Evolutionary conservation across 2,888 invertebrate species (phyloP).

Genomic region (Catocala sponsa): DNA sequence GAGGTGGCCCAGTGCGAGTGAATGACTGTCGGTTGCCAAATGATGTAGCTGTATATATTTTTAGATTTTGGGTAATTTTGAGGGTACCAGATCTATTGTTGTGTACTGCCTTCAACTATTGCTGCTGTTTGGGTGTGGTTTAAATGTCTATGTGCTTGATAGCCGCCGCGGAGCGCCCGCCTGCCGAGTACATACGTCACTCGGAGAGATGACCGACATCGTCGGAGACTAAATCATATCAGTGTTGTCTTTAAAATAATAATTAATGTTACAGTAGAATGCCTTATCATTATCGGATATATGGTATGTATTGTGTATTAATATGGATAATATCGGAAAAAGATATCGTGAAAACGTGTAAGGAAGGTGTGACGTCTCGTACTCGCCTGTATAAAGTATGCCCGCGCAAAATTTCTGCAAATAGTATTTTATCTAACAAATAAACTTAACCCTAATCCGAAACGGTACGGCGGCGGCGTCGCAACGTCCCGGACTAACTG

Average conservation of each 20-base stretch:
- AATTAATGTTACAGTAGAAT: conserved; percentile 40
- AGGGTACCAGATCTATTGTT: conserved; percentile 76
- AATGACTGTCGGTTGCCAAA: conserved; percentile 76
- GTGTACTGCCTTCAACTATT: conserved; percentile 94
- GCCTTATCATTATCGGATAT: conserved; percentile 52
- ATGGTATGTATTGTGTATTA: conserved; percentile 42
- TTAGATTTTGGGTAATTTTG: conserved; percentile 55
- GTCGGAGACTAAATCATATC: conserved; percentile 38
- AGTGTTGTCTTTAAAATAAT: conserved; percentile 25
- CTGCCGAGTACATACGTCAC: conserved; percentile 67
- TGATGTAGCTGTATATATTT: conserved; percentile 58
- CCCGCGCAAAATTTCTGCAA: conserved; percentile 78
- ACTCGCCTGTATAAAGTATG: conserved; percentile 56
- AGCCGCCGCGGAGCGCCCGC: conserved; percentile 85
- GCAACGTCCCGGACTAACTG: conserved; percentile 72
- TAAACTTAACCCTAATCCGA: conserved; percentile 85
- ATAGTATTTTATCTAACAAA: conserved; percentile 83
- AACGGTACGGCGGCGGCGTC: conserved; percentile 45
- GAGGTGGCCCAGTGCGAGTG: conserved; percentile 95
- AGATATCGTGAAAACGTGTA: conserved; percentile 29
- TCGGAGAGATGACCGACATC: conserved; percentile 51
- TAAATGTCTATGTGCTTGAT: conserved; percentile 92
- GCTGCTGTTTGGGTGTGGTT: conserved; percentile 91
- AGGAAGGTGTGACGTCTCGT: conserved; percentile 61
- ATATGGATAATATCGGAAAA: conserved; percentile 48